A percentile compares a stretch with the other conserved stretches of the same genome.
phyloP scores from a whole-genome alignment of 2,888 invertebrate species.

The Polydesmus complanatus region DNA sequence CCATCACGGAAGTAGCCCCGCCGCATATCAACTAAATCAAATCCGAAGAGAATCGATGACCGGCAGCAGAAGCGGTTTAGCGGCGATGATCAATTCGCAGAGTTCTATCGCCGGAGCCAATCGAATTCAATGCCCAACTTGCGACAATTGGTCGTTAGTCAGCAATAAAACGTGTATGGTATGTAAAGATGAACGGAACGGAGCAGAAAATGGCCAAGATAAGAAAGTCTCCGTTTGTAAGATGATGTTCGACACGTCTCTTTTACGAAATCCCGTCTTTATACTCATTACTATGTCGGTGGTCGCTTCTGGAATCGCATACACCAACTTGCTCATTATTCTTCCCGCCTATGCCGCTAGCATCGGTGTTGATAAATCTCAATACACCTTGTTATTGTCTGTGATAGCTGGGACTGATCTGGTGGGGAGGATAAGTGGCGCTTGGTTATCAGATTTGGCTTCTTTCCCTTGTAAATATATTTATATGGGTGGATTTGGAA shows the following conservation, averaged over 20 bases:
- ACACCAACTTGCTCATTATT: slow-evolving; percentile 70
- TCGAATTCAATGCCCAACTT: neutral
- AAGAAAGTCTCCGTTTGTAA: slow-evolving; percentile 35
- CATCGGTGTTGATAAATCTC: slow-evolving; percentile 53
- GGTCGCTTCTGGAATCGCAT: slow-evolving; percentile 71
- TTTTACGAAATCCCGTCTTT: slow-evolving; percentile 64
- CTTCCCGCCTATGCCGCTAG: slow-evolving; percentile 61
- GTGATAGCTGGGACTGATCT: slow-evolving; percentile 67
- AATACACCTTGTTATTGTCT: slow-evolving; percentile 58
- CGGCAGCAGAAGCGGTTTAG: slow-evolving; percentile 9
- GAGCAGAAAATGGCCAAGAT: neutral
- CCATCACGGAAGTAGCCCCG: slow-evolving; percentile 68
- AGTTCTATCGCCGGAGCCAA: neutral
- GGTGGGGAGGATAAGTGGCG: slow-evolving; percentile 69
- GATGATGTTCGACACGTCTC: slow-evolving; percentile 49
- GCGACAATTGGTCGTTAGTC: neutral
- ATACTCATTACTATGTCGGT: slow-evolving; percentile 69
- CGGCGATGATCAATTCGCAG: slow-evolving; percentile 8
- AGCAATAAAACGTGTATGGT: neutral
- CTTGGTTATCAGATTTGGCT: slow-evolving; percentile 63
- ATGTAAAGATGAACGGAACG: neutral
- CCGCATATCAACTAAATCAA: slow-evolving; percentile 52
- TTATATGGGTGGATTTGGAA: slow-evolving; percentile 59
- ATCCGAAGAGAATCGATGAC: slow-evolving; percentile 18
- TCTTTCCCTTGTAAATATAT: slow-evolving; percentile 66